Conservation (phyloP, 2,113 vertebrate species). For the Uria aalge region DNA sequence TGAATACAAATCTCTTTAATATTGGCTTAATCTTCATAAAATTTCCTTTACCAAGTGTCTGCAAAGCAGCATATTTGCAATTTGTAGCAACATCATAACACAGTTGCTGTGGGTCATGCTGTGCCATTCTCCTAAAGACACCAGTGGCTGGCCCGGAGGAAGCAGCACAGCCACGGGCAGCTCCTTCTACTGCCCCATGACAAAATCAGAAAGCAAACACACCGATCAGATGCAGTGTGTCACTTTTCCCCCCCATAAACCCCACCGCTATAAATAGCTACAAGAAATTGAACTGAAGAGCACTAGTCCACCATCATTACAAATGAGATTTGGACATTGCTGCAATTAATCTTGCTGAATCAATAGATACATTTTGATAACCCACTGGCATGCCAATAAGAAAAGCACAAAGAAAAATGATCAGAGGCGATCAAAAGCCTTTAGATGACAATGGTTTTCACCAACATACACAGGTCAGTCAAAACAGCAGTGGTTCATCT, state of each 20-base stretch:
- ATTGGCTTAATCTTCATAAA: background rate
- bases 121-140: background rate
- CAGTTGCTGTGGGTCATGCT: background rate
- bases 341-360: constrained; percentile 20
- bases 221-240: background rate
- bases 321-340: background rate
- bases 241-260: background rate
- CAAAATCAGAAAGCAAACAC: background rate
- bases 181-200: background rate
- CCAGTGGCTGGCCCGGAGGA: accelerated
- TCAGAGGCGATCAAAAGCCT: background rate
- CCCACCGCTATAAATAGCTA: background rate
- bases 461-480: background rate
- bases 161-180: background rate
- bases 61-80: background rate
- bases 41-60: background rate
- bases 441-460: background rate
- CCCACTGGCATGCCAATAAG: background rate
- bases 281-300: background rate
- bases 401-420: background rate
- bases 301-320: background rate
- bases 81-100: background rate
- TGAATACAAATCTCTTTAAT: background rate
- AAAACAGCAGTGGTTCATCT: background rate
- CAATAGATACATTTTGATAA: background rate